Evolutionary conservation across 2,888 invertebrate genomes (phyloP).

Genomic region (Apomyelois bistriatella): DNA sequence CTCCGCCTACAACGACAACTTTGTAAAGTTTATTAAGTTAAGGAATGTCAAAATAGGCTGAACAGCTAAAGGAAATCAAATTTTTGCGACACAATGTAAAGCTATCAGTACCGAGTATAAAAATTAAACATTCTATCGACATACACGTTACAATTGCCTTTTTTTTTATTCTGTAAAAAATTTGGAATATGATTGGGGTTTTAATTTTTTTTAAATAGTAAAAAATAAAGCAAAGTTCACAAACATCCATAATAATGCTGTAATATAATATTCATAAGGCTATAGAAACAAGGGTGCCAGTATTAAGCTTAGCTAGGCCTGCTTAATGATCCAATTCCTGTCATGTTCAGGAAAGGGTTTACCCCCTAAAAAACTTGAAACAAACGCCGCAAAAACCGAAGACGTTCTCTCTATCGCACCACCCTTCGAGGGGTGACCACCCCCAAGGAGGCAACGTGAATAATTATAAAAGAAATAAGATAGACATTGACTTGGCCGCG

Average conservation of each 20-base stretch:
- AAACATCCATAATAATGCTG: constrained; percentile 11
- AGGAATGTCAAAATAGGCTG: too few species aligned
- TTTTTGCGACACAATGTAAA: too few species aligned
- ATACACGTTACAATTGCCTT: too few species aligned
- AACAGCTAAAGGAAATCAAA: too few species aligned
- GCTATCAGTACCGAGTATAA: too few species aligned
- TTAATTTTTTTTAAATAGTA: too few species aligned
- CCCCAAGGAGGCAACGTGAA: constrained; percentile 64
- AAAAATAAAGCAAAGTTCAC: too few species aligned
- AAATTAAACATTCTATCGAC: too few species aligned
- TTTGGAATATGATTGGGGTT: too few species aligned
- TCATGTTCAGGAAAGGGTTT: constrained; percentile 80
- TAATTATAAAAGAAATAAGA: constrained; percentile 81
- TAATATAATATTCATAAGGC: constrained; percentile 33
- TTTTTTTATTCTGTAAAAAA: too few species aligned
- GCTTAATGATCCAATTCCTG: constrained; percentile 80
- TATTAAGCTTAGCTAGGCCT: constrained; percentile 72
- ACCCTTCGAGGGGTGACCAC: constrained; percentile 34
- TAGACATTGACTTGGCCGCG: constrained; percentile 77
- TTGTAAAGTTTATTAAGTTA: too few species aligned
- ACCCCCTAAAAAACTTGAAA: constrained; percentile 80
- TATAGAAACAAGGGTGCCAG: constrained; percentile 48
- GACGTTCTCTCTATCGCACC: constrained; percentile 68
- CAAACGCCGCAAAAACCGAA: constrained; percentile 80
- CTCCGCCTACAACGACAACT: too few species aligned